phyloP scores from a whole-genome alignment of 2,797 vertebrate species.

The Diceros bicornis region DNA sequence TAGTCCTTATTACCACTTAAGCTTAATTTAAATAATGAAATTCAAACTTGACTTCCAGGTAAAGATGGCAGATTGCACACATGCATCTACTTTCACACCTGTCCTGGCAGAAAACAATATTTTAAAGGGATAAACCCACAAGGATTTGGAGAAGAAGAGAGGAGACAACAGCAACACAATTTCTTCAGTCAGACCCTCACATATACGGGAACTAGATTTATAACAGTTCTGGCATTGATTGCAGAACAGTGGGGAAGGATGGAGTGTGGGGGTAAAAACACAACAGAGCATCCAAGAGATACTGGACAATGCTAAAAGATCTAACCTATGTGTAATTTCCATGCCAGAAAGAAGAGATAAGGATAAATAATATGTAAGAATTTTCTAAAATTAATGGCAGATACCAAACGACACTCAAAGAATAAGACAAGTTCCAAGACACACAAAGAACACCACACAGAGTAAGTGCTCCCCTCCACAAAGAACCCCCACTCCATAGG shows the following conservation, averaged over 20 bases:
- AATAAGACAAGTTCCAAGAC: background rate
- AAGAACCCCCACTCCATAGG: background rate
- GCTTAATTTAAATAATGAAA: conserved; percentile 18
- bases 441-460: background rate
- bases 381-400: background rate
- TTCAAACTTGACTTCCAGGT: background rate
- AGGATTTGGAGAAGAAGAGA: background rate
- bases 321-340: background rate
- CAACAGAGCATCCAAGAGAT: background rate
- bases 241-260: background rate
- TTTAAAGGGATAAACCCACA: background rate
- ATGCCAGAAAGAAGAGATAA: background rate
- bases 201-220: background rate
- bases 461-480: background rate
- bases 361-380: background rate
- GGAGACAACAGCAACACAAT: background rate
- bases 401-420: background rate
- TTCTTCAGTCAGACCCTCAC: background rate
- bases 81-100: background rate
- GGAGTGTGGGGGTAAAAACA: background rate
- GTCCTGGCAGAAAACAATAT: background rate
- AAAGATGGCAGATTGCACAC: background rate
- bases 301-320: background rate
- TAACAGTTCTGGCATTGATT: background rate
- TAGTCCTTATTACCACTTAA: background rate